Evolutionary conservation across 2,113 vertebrate species (phyloP).

Genomic region (Proterorhinus semilunaris): DNA sequence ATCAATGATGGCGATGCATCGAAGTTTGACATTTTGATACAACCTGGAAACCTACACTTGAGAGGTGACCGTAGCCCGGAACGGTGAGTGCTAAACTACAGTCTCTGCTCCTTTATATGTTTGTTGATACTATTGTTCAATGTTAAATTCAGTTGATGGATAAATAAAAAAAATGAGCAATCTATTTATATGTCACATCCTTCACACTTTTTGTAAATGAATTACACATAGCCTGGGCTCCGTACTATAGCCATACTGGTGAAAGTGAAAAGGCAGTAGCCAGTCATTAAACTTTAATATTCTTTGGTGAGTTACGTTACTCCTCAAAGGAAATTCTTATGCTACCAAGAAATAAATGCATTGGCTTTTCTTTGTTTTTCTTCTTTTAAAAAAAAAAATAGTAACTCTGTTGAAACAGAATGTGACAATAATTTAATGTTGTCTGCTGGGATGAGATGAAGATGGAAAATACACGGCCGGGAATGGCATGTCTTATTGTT

Average conservation of each 20-base stretch:
- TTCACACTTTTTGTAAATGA: neutral
- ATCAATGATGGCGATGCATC: slow-evolving; percentile 13
- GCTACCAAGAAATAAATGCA: slow-evolving; percentile 14
- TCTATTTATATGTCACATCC: too few species aligned
- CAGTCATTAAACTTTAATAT: slow-evolving; percentile 75
- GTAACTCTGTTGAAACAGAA: slow-evolving; percentile 25
- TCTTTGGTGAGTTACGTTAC: slow-evolving; percentile 62
- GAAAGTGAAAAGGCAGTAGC: slow-evolving; percentile 58
- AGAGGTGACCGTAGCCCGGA: slow-evolving; percentile 15
- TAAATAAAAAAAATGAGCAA: too few species aligned
- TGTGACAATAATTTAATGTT: slow-evolving; percentile 46
- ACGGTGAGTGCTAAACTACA: slow-evolving; percentile 53
- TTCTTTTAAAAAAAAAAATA: slow-evolving; percentile 3
- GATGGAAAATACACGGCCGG: slow-evolving; percentile 53
- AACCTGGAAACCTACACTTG: slow-evolving; percentile 21
- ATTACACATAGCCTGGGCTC: neutral
- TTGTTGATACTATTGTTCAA: too few species aligned
- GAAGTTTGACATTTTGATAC: slow-evolving; percentile 25
- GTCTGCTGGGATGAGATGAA: slow-evolving; percentile 55
- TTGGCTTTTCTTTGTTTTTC: slow-evolving; percentile 2
- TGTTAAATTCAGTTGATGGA: too few species aligned
- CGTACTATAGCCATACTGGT: slow-evolving; percentile 17
- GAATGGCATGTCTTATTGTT: slow-evolving; percentile 58
- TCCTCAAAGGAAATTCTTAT: slow-evolving; percentile 35
- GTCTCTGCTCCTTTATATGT: too few species aligned